phyloP scores from a whole-genome alignment of 2,113 vertebrate species.

The Callopanchax toddi region DNA sequence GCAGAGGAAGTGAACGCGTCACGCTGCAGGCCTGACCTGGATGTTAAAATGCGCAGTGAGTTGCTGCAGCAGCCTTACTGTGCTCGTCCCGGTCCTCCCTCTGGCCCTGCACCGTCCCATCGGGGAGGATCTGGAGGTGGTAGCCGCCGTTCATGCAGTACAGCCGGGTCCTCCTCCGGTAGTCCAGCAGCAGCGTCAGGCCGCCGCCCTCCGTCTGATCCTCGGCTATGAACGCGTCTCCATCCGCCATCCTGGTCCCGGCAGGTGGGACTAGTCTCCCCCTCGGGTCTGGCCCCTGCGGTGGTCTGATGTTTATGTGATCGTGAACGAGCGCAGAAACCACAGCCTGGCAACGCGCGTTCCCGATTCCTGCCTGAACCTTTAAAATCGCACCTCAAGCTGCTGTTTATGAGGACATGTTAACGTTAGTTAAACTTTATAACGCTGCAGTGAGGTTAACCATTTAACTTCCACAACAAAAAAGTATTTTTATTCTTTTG shows the following conservation, averaged over 20 bases:
- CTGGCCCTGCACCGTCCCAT: conserved; percentile 88
- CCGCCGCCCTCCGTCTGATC: conserved; percentile 73
- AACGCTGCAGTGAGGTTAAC: too few relatives aligned
- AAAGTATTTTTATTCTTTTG: too few relatives aligned
- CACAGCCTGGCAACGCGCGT: conserved; percentile 47
- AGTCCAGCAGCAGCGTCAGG: conserved; percentile 67
- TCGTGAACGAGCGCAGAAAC: conserved; percentile 36
- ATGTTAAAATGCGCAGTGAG: conserved; percentile 3
- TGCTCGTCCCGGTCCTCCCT: conserved; percentile 84
- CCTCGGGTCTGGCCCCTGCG: conserved; percentile 11
- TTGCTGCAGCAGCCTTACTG: conserved; percentile 74
- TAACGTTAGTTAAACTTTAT: too few relatives aligned
- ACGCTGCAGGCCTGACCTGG: conserved; percentile 20
- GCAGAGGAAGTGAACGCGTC: conserved; percentile 27
- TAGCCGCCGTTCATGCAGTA: conserved; percentile 94
- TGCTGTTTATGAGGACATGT: too few relatives aligned
- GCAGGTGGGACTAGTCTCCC: background rate
- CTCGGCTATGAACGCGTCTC: conserved; percentile 62
- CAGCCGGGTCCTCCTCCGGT: conserved; percentile 85
- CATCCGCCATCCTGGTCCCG: conserved; percentile 79
- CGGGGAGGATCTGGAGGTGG: conserved; percentile 88
- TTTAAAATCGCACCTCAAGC: too few relatives aligned
- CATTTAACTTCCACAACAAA: too few relatives aligned
- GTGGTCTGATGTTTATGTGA: conserved; percentile 41
- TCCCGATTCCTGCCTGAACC: conserved; percentile 1